These are phyloP conservation scores for Ypsolopha scabrella DNA, from an alignment of 2,888 invertebrate species.

Conservation along the genomic window DNA sequence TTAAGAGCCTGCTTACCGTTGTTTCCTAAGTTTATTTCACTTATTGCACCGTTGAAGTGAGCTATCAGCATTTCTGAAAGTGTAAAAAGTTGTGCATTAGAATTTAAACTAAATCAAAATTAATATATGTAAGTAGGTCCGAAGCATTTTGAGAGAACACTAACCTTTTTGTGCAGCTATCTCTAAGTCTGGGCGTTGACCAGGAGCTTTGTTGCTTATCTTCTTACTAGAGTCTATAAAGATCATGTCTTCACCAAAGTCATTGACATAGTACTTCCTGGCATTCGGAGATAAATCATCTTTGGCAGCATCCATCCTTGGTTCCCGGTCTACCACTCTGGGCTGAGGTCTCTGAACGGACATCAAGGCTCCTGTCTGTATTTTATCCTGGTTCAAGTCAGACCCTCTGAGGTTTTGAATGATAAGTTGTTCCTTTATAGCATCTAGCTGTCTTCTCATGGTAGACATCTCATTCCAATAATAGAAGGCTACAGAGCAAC, in stretches of 20 bases:
- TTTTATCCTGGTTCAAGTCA: conserved; percentile 20
- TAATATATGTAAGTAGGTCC: background rate
- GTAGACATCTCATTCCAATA: conserved; percentile 56
- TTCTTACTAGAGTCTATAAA: conserved; percentile 52
- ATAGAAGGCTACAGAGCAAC: conserved; percentile 50
- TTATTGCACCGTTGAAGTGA: conserved; percentile 49
- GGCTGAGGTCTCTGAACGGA: conserved; percentile 19
- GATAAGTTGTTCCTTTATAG: conserved; percentile 42
- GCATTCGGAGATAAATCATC: conserved; percentile 22
- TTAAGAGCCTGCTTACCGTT: conserved; percentile 29
- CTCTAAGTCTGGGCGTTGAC: conserved; percentile 19
- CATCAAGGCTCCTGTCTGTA: conserved; percentile 36
- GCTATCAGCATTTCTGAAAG: conserved; percentile 41
- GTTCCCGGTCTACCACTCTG: conserved; percentile 27
- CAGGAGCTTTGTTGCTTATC: conserved; percentile 26
- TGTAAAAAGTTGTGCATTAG: too few species aligned
- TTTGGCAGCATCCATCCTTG: conserved; percentile 23
- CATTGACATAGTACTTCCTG: conserved; percentile 45
- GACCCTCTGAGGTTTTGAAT: conserved; percentile 31
- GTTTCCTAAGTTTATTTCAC: conserved; percentile 35
- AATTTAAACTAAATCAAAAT: background rate
- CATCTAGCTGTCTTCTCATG: conserved; percentile 48
- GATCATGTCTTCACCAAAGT: conserved; percentile 51
- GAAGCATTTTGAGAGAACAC: background rate
- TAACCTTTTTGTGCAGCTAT: conserved; percentile 1